Conservation (phyloP, 1,140 invertebrate species). For the Atta colombica region DNA sequence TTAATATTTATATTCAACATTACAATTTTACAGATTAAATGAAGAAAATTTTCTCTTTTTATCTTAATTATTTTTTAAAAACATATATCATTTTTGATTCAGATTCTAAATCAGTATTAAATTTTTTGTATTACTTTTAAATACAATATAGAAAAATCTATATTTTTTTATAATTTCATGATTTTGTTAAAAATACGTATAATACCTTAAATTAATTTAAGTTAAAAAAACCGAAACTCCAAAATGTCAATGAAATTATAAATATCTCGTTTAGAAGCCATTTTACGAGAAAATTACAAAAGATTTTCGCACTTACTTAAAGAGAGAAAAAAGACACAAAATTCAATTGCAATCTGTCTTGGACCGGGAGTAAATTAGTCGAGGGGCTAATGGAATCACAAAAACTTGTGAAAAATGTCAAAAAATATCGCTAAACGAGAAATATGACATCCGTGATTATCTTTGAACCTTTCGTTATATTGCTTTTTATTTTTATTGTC, state of each 20-base stretch:
- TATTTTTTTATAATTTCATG: too few species aligned
- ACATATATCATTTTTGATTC: too few species aligned
- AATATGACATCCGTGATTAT: background rate
- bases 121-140: too few species aligned
- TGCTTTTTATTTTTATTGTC: slow-evolving; percentile 25
- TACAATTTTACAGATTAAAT: too few species aligned
- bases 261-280: background rate
- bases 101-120: too few species aligned
- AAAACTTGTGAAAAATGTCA: slow-evolving; percentile 2
- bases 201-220: background rate
- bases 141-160: too few species aligned
- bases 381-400: background rate
- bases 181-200: too few species aligned
- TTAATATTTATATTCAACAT: too few species aligned
- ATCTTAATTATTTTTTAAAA: too few species aligned
- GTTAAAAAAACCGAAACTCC: background rate
- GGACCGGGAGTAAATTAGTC: background rate
- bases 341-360: background rate
- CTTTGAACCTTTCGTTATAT: background rate
- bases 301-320: background rate
- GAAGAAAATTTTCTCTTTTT: too few species aligned
- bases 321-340: background rate
- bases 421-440: background rate
- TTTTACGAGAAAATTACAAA: background rate
- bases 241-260: background rate